Conservation (phyloP, 2,797 vertebrate genomes). For the Miichthys miiuy region DNA sequence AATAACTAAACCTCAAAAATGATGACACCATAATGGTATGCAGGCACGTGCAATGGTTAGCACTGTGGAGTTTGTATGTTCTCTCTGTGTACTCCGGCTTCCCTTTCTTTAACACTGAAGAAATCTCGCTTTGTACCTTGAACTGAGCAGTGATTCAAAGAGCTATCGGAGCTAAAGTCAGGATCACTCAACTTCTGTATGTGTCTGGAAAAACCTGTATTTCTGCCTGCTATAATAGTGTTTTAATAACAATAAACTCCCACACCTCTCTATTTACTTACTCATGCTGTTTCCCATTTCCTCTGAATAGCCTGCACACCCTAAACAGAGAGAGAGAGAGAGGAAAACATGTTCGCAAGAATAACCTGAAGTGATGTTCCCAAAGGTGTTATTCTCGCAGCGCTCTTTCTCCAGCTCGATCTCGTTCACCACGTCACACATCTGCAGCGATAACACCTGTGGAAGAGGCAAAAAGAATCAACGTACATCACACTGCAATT, state of each 20-base stretch:
- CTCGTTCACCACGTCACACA: constrained; percentile 85
- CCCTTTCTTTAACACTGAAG: neutral
- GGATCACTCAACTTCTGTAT: neutral
- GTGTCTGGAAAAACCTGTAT: constrained; percentile 2
- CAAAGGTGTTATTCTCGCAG: constrained; percentile 81
- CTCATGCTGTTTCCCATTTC: constrained; percentile 35
- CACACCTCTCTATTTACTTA: constrained; percentile 41
- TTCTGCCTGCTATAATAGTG: constrained; percentile 9
- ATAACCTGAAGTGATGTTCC: constrained; percentile 86
- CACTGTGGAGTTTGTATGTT: too few relatives aligned
- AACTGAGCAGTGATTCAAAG: neutral
- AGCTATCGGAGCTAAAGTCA: constrained; percentile 1
- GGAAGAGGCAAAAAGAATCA: constrained; percentile 38
- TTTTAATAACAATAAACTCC: constrained; percentile 24
- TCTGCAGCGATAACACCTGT: constrained; percentile 81
- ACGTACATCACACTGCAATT: neutral
- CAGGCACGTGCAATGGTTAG: too few relatives aligned
- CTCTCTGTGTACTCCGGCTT: too few relatives aligned
- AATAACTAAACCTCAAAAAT: too few relatives aligned
- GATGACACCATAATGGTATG: too few relatives aligned
- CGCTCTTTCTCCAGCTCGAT: constrained; percentile 82
- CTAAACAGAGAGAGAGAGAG: constrained; percentile 33
- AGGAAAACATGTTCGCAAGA: constrained; percentile 42
- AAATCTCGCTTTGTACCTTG: neutral
- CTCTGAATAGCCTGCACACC: constrained; percentile 37